Evolutionary conservation across 2,888 invertebrate genomes (phyloP), one percentile per base, ranked within the genome.

Genomic region (Blastobasis adustella): DNA sequence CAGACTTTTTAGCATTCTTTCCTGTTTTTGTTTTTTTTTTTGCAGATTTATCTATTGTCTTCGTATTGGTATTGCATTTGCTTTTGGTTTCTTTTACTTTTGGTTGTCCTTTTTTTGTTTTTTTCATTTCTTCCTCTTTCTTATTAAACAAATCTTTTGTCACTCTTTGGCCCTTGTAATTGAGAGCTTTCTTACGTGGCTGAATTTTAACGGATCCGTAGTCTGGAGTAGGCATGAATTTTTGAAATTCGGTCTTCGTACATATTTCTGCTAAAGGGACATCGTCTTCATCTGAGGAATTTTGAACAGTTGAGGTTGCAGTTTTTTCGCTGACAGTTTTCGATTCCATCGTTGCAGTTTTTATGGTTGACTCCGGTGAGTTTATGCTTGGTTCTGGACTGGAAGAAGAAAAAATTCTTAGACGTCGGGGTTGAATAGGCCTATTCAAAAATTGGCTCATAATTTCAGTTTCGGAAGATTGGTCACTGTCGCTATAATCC

Each of bases 131-230:
- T 40, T 6, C 37, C 10, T 46, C 37, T 46, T 43, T 46, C 42
- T 49, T 23, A 37, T 52, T 49, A 40, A 54, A 54, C 37, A 54
- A 45, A 48, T 54, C 54, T 54, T 52, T 54, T 5, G 54, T 54
- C 10, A 54, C 50, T 52, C 50, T 52, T 45, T 52, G 54, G 37
- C 54, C 54, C 40, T 45, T 49, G 38, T 52, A 49, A 10, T 54
- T 52, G 45, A 54, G 23, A 10, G 54, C 54, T 49, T 54, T 54
- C 39, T 38, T 42, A 10, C 54, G 37, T 44, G 51, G 52, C 8
- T 40, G 23, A n/a, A 5, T 52, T 45, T 54, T 54, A 40, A 49
- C 36, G n/a, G n/a, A 5, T 39, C 40, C 47, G 10, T 49, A 54
- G 10, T 52, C 42, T 44, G 54, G 54, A 9, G 54, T 54, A 3